Conservation (phyloP, 1,140 invertebrate genomes). For the Scylla paramamosain region DNA sequence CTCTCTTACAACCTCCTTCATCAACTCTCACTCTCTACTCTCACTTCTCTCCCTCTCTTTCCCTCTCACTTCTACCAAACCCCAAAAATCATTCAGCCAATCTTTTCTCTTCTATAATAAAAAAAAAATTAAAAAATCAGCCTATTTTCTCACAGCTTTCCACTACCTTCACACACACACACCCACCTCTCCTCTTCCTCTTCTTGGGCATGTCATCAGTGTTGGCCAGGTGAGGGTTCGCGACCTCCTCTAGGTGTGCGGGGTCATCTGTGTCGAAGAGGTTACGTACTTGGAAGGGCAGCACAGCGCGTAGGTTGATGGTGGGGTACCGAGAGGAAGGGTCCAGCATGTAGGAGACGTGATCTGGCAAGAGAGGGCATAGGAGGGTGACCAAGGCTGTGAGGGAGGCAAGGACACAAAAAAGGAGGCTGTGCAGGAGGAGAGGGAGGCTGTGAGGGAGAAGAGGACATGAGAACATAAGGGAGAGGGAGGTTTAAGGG, state of each 20-base stretch:
- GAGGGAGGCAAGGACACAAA: not conserved
- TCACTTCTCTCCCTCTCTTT: too few relatives aligned
- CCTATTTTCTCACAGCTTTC: not conserved
- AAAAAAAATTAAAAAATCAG: not conserved
- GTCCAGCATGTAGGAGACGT: constrained; percentile 92
- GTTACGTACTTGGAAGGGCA: constrained; percentile 85
- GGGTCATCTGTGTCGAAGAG: constrained; percentile 85
- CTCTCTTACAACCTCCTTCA: too few relatives aligned
- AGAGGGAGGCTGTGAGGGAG: not conserved
- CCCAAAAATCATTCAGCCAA: too few relatives aligned
- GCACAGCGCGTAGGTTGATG: constrained; percentile 83
- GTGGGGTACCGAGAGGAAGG: constrained; percentile 86
- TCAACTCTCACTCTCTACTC: not conserved
- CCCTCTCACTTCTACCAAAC: too few relatives aligned
- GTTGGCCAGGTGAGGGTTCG: constrained; percentile 71
- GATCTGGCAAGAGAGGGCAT: constrained; percentile 81
- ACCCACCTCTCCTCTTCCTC: constrained; percentile 84
- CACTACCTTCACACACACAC: too few relatives aligned
- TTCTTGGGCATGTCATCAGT: constrained; percentile 83
- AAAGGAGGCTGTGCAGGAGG: too few relatives aligned
- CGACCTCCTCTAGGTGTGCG: constrained; percentile 81
- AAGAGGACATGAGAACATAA: not conserved
- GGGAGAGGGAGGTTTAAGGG: not conserved
- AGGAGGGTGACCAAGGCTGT: not conserved
- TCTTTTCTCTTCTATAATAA: too few relatives aligned